Percentiles rank a stretch among this genome's conserved stretches.
Conservation (phyloP, 37 sponge, comb jelly and placozoan genomes). For the Spongilla lacustris region DNA sequence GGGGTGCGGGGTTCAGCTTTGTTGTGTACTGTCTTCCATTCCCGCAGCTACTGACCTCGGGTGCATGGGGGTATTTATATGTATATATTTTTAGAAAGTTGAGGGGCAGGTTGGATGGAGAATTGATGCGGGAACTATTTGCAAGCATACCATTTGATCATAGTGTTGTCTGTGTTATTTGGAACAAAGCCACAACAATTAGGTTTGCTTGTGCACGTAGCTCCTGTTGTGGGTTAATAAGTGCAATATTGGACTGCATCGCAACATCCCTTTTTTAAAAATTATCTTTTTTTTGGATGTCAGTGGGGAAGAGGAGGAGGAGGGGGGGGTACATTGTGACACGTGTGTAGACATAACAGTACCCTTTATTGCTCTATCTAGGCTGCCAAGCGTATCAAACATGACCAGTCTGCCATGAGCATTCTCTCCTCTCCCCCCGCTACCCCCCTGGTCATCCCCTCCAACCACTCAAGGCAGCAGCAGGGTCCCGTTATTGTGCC, state of each 20-base stretch:
- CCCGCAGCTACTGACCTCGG: no score
- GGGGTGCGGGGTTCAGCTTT: no score
- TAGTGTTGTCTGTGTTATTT: neutral
- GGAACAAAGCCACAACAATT: neutral
- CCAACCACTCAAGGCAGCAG: neutral
- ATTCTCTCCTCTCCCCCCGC: conserved; percentile 46
- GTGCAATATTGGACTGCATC: neutral
- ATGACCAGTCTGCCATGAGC: neutral
- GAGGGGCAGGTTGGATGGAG: no score
- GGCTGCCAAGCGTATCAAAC: conserved; percentile 29
- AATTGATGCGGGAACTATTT: no score
- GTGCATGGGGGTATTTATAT: no score
- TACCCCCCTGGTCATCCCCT: conserved; percentile 33
- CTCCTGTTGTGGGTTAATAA: neutral
- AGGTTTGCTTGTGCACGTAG: neutral
- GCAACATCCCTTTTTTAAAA: neutral
- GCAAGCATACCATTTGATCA: neutral
- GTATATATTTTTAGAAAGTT: no score
- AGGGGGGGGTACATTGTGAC: neutral
- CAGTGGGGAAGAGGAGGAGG: neutral
- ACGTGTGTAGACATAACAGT: conserved; percentile 13
- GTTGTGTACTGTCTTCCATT: no score
- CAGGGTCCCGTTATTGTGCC: neutral
- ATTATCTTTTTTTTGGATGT: neutral
- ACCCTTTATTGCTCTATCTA: neutral